phyloP scores from a whole-genome alignment of 2,888 invertebrate genomes.

The Drosophila kanekoi region DNA sequence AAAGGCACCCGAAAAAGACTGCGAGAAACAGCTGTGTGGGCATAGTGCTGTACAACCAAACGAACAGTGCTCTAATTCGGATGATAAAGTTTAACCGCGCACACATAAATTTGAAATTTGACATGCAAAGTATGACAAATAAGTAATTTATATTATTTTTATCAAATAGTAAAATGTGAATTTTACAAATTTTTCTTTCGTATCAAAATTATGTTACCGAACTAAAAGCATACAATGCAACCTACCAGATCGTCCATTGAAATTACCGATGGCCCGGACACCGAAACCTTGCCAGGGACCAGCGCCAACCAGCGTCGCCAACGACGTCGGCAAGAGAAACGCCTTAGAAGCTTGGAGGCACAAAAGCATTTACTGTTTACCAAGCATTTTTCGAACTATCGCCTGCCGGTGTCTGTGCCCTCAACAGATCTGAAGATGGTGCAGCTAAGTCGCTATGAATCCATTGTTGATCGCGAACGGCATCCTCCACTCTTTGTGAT shows the following conservation, averaged over 20 bases:
- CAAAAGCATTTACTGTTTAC: neutral
- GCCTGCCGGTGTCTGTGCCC: slow-evolving; percentile 40
- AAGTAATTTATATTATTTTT: no score
- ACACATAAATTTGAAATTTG: neutral
- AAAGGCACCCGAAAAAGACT: neutral
- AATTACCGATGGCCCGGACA: no score
- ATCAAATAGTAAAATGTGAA: neutral
- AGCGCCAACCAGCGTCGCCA: neutral
- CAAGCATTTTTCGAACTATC: slow-evolving; percentile 42
- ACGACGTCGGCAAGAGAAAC: slow-evolving; percentile 34
- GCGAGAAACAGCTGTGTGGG: neutral
- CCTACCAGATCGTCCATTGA: slow-evolving; percentile 11
- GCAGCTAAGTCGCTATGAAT: slow-evolving; percentile 38
- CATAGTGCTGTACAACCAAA: slow-evolving; percentile 1
- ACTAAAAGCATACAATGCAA: slow-evolving; percentile 30
- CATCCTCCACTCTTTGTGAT: slow-evolving; percentile 32
- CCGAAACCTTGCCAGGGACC: neutral
- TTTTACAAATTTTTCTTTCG: slow-evolving; percentile 1
- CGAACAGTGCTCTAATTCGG: neutral
- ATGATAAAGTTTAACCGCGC: neutral
- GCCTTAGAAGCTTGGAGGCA: slow-evolving; percentile 13
- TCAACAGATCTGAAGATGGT: slow-evolving; percentile 29
- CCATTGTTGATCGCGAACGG: slow-evolving; percentile 30
- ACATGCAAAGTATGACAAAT: neutral
- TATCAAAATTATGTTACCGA: slow-evolving; percentile 18